Evolutionary conservation across 2,113 vertebrate genomes (phyloP).

Genomic region (Porphyrio hochstetteri): DNA sequence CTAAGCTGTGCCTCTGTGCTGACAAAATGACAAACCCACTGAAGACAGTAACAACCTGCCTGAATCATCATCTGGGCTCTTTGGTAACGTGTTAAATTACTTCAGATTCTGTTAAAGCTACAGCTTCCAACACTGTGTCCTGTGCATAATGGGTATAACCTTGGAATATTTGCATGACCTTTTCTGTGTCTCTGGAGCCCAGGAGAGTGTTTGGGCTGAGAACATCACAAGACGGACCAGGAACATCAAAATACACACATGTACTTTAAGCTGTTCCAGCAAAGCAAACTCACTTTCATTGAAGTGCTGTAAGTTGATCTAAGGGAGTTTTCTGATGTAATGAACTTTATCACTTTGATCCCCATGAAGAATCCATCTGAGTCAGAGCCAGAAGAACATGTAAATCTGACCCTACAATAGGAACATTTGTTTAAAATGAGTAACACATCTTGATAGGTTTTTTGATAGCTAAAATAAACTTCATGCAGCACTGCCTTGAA

Average conservation of each 20-base stretch:
- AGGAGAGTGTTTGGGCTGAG: not conserved
- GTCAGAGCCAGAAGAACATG: slow-evolving; percentile 46
- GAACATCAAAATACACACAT: slow-evolving; percentile 1
- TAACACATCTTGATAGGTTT: slow-evolving; percentile 26
- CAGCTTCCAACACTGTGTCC: not conserved
- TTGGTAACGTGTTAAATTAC: not conserved
- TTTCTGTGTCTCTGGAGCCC: not conserved
- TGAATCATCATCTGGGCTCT: not conserved
- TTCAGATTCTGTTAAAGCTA: not conserved
- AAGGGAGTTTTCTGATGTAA: slow-evolving; percentile 45
- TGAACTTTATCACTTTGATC: slow-evolving; percentile 60
- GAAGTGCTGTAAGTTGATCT: slow-evolving; percentile 56
- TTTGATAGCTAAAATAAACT: slow-evolving; percentile 61
- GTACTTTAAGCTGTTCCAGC: slow-evolving; percentile 46
- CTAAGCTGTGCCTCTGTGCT: not conserved
- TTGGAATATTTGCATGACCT: not conserved
- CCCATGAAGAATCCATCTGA: slow-evolving; percentile 43
- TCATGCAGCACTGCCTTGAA: slow-evolving; percentile 24
- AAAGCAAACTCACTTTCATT: slow-evolving; percentile 34
- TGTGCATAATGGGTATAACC: not conserved
- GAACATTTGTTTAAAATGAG: slow-evolving; percentile 61
- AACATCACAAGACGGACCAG: not conserved
- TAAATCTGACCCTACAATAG: slow-evolving; percentile 45
- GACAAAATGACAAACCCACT: not conserved
- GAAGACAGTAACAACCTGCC: not conserved